Conservation (phyloP, 1,140 invertebrate species). For the Drosophila tropicalis region DNA sequence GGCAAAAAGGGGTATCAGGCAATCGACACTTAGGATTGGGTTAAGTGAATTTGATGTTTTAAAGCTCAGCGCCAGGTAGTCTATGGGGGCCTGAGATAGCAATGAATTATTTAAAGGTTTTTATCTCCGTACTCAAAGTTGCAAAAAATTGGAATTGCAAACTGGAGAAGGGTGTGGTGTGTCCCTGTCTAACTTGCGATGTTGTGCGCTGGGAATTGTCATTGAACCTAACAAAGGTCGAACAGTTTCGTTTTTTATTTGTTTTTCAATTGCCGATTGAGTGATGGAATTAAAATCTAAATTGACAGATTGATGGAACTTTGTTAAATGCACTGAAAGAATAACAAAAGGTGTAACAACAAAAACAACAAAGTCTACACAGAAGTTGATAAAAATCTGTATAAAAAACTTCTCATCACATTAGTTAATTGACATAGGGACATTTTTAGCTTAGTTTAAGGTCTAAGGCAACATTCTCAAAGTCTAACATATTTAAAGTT, state of each 20-base stretch:
- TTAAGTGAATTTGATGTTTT: background rate
- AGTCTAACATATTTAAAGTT: no score
- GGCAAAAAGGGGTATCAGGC: background rate
- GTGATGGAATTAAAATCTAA: conserved; percentile 14
- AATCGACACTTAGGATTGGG: background rate
- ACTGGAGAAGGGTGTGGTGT: conserved; percentile 11
- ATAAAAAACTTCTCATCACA: background rate
- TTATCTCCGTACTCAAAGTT: conserved; percentile 12
- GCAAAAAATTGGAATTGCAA: conserved; percentile 9
- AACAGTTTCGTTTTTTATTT: background rate
- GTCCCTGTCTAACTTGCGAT: background rate
- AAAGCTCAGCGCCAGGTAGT: conserved; percentile 14
- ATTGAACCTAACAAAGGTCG: conserved; percentile 21
- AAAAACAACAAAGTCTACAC: background rate
- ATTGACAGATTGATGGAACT: conserved; percentile 10
- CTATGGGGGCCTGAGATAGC: conserved; percentile 8
- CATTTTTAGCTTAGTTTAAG: no score
- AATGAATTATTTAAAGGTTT: conserved; percentile 21
- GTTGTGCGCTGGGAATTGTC: conserved; percentile 14
- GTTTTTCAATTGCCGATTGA: conserved; percentile 2
- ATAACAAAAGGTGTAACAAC: background rate
- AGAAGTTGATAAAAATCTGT: background rate
- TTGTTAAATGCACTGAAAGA: conserved; percentile 4
- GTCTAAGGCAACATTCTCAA: no score
- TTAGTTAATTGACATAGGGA: background rate